Conservation (phyloP, 2,797 vertebrate species). For the Siniperca undulata region DNA sequence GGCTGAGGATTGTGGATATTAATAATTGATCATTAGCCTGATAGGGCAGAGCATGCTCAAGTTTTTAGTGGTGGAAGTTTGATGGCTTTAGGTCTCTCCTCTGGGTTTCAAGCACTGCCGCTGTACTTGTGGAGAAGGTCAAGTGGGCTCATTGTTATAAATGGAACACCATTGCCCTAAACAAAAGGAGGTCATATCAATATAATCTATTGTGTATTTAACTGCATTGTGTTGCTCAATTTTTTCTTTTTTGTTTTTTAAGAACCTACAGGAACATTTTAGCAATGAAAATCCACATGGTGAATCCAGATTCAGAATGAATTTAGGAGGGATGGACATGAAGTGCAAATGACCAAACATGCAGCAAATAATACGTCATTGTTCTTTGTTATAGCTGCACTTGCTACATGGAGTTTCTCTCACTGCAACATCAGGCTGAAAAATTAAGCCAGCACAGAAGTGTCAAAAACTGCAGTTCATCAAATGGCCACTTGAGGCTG, state of each 20-base stretch:
- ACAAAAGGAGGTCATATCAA: constrained; percentile 38
- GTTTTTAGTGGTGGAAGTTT: constrained; percentile 80
- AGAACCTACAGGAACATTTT: neutral
- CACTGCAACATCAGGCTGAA: neutral
- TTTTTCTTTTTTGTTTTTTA: neutral
- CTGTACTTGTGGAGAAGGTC: constrained; percentile 76
- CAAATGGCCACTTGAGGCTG: too few species aligned
- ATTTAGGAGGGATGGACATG: neutral
- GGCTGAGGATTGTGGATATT: constrained; percentile 86
- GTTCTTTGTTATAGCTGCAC: neutral
- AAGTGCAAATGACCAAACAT: neutral
- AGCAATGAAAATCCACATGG: neutral
- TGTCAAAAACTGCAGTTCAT: too few species aligned
- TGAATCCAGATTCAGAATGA: neutral
- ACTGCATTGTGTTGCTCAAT: neutral
- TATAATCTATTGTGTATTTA: constrained; percentile 29
- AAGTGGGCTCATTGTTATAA: constrained; percentile 48
- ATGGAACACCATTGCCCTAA: constrained; percentile 29
- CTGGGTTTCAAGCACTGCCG: constrained; percentile 46
- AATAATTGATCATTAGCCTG: constrained; percentile 88
- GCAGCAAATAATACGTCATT: neutral
- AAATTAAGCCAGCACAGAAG: too few species aligned
- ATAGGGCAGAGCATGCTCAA: constrained; percentile 79
- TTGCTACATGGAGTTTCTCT: neutral
- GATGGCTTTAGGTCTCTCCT: constrained; percentile 75